These are phyloP conservation scores for Cryptocephalus primarius DNA, from an alignment of 2,888 invertebrate species.

Conservation along the genomic window DNA sequence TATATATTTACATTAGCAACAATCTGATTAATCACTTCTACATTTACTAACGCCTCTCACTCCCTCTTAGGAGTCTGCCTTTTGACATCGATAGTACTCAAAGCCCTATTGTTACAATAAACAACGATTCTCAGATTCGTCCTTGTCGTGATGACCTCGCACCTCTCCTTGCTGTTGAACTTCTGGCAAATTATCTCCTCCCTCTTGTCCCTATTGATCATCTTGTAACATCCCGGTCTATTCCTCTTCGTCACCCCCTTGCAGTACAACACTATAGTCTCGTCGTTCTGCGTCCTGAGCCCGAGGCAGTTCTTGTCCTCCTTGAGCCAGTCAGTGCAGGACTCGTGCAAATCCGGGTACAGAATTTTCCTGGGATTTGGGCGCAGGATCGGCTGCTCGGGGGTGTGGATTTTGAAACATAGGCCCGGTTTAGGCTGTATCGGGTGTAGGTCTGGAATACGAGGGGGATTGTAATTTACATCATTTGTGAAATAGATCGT, in stretches of 20 bases:
- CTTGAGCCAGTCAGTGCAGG: slow-evolving; percentile 12
- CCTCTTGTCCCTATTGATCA: slow-evolving; percentile 12
- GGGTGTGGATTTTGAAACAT: slow-evolving; percentile 13
- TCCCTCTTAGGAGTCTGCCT: background rate
- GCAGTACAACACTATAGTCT: slow-evolving; percentile 9
- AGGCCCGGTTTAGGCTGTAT: slow-evolving; percentile 10
- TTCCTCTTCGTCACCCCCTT: slow-evolving; percentile 9
- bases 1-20: too few relatives aligned
- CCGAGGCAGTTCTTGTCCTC: slow-evolving; percentile 10
- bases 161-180: slow-evolving; percentile 8
- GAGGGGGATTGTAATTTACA: too few relatives aligned
- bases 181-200: slow-evolving; percentile 13
- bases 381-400: slow-evolving; percentile 8
- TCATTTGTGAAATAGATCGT: too few relatives aligned
- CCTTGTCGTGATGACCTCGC: slow-evolving; percentile 10
- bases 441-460: slow-evolving; percentile 7
- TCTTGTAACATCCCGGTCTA: slow-evolving; percentile 12
- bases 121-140: slow-evolving; percentile 11
- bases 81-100: slow-evolving; percentile 1
- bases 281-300: slow-evolving; percentile 11
- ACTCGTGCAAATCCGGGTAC: slow-evolving; percentile 7
- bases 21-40: too few relatives aligned
- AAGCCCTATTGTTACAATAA: slow-evolving; percentile 2
- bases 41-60: too few relatives aligned
- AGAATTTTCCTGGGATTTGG: slow-evolving; percentile 9